Evolutionary conservation across 2,797 vertebrate genomes (phyloP), one percentile per base, ranked within the genome.

Genomic region (Intellagama lesueurii): DNA sequence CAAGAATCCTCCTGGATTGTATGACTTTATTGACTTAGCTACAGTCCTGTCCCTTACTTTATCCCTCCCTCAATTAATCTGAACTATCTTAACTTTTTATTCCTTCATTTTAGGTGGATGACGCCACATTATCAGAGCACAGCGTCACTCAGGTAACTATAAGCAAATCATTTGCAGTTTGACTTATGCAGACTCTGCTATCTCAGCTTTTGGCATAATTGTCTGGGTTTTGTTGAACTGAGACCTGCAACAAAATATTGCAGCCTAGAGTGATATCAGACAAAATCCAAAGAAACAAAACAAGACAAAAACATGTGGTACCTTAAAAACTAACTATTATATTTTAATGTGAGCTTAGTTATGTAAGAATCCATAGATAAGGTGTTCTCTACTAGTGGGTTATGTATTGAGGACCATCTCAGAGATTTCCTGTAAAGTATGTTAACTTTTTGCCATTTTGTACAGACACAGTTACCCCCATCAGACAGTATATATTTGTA

Each of bases 131-230:
- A 93, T 97, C 97, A 70, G 98, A 98, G 91, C 98, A 98, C 90
- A 98, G 97, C 40, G 97, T 98, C 89, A 96, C 97, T 82, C 98
- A 98, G 98, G 98, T 98, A 96, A 96, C 87, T 81, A 2, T 85
- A 44, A 89, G 40, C 2, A 26, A 86, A 49, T 47, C 40, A 32
- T 81, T 12, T 86, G 79, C 30, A 70, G 32, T 86, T 80, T 82
- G 11, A 40, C 49, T 72, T 52, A 7, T 24, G 14, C 35, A 35
- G 19, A 68, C 2, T 5, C 32, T 78, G 44, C 60, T 68, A 7
- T 89, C 75, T 86, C 22, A 81, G 7, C n/a, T 28, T 30, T 32
- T 24, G 22, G 83, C 28, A 72, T 7, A 12, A 4, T 24, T 12
- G 0, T 44, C 2, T n/a, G 40, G 5, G 7, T n/a, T 16, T 72